Evolutionary conservation across 2,113 vertebrate species (phyloP), one percentile per base, ranked within the genome.

Genomic region (Pagrus major): DNA sequence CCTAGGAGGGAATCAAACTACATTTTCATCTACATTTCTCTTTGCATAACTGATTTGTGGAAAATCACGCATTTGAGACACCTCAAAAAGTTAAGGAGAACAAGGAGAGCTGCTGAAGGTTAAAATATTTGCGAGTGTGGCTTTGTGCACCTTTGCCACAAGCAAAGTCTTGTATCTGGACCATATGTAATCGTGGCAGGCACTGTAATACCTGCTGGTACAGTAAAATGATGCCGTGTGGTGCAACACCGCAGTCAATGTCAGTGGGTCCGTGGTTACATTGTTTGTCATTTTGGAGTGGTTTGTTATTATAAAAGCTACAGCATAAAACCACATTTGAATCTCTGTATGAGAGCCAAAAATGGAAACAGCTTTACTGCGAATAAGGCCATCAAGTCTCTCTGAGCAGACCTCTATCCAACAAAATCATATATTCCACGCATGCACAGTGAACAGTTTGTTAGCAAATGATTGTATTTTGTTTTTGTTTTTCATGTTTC

Each of bases 181-280:
- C 66, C 21, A 37, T 71, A 55, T 88, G 46, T 81, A 89, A 90
- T 81, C 35, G 33, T 37, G 23, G 31, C 42, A 65, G 39, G 47
- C 21, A 14, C 55, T 58, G 55, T 70, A 63, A 78, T 37, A 14
- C 49, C 72, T 21, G 7, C 79, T 81, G 61, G 23, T 52, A 35
- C 35, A 66, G 15, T 55, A 42, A 67, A 78, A 58, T 10, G 21
- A 76, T 81, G 59, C 47, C 11, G 29, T 59, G 68, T 55, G 18
- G 61, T 54, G 58, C 39, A 78, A 44, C 41, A 9, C 51, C 71
- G 69, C 68, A 6, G 63, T 41, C 63, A 75, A 14, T 78, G 72
- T 80, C 47, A 63, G 49, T 51, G 11, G 25, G 37, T 68, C 52
- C 58, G 6, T 49, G 25, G 11, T 2, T 10, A 18, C 0, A 21